phyloP scores from a whole-genome alignment of 2,888 invertebrate genomes.

The Euzetes globulus region DNA sequence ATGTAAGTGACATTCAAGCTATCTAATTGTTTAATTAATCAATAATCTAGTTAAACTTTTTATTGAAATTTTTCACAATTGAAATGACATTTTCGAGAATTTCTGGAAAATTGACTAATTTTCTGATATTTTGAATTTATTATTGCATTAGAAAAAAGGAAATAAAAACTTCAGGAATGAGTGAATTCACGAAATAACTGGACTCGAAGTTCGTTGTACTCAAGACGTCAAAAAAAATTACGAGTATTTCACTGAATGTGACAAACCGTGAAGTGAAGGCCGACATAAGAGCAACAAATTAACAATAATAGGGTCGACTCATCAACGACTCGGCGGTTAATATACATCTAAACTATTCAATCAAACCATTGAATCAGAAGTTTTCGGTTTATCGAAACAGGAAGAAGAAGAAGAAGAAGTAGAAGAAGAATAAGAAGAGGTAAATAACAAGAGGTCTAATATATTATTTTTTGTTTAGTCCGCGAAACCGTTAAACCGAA shows the following conservation, averaged over 20 bases:
- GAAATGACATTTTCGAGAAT: too few species aligned
- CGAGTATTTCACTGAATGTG: conserved; percentile 12
- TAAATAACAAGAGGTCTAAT: background rate
- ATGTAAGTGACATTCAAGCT: too few species aligned
- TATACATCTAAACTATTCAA: conserved; percentile 9
- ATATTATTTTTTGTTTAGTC: background rate
- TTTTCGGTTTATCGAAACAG: background rate
- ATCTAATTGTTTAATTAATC: too few species aligned
- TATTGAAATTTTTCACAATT: too few species aligned
- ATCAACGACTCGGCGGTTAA: background rate
- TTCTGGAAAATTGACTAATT: too few species aligned
- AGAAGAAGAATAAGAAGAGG: too few species aligned
- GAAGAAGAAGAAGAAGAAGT: background rate
- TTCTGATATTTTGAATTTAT: too few species aligned
- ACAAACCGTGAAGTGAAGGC: conserved; percentile 24
- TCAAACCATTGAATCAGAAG: conserved; percentile 18
- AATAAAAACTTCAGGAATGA: too few species aligned
- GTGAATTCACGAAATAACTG: conserved; percentile 12
- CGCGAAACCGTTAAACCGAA: background rate
- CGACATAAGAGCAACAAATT: conserved; percentile 5
- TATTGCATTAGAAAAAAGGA: too few species aligned
- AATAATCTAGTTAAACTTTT: too few species aligned
- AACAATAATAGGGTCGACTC: conserved; percentile 20
- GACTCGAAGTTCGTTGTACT: conserved; percentile 27
- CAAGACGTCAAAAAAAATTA: background rate